Base-by-base conservation (phyloP, 2,888 invertebrate species). In the Acrobeloides nanus region DNA sequence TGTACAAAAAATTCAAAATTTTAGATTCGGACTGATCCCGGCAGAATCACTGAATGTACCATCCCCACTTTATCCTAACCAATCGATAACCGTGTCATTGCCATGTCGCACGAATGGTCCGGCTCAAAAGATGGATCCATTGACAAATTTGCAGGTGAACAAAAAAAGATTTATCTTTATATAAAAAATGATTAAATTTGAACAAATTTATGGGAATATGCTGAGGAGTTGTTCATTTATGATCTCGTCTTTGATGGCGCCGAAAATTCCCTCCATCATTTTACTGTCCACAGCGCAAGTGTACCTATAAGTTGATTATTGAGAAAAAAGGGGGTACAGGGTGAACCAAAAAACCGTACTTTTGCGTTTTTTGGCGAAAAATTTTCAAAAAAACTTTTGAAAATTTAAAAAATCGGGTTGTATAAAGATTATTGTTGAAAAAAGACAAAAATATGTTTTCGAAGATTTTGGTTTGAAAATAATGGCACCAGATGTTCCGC, bases 71-170 rank as follows among this genome's bases (percentile, higher is more conserved):
- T 86, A 88, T 2, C 68, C 72, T 2, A 84, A 86, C 57, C 84
- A 85, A 72, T 81, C 82, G 38, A 67, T 84, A 39, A 89, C 89
- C 72, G 83, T 84, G 1, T 82, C 83, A 42, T 78, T 95, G 15
- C 78, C 82, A 1, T 80, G 97, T 37, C 85, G 83, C 68, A 86
- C 86, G 17, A 82, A 81, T 42, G 95, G 95, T 3, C 87, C 88
- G 17, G 87, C 95, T 40, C 89, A 90, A 77, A 83, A 89, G 53
- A 95, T 95, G 92, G 92, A 93, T 43, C 95, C 97, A 1, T 81
- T 97, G 40, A 90, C 87, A 69, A 93, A 89, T 76, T 79, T 97
- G 38, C 93, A 95, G 81, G 84, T 82, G 49, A n/a, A 48, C 32
- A 40, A 2, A 40, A n/a, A 3, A 2, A 40, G n/a, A n/a, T 40